Percentiles rank a stretch among this genome's conserved stretches.
Conservation (phyloP, 2,888 invertebrate genomes). For the Mesodorylaimus sp. region DNA sequence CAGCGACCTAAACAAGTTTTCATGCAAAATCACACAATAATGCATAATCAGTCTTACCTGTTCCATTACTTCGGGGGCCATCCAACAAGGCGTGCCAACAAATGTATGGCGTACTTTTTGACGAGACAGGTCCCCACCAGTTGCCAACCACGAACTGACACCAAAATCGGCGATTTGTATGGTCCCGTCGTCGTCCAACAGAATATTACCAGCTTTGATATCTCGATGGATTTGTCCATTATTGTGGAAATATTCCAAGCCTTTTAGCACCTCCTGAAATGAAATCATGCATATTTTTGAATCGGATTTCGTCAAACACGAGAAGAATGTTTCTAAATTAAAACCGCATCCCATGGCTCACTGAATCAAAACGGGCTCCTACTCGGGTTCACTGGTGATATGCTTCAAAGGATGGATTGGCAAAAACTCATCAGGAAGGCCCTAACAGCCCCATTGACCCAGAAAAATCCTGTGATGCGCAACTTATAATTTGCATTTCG, state of each 20-base stretch:
- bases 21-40: conserved; percentile 7
- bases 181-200: conserved; percentile 83
- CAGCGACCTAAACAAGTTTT: conserved; percentile 43
- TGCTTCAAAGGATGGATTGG: no score
- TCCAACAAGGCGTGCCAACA: conserved; percentile 98
- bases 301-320: no score
- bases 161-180: conserved; percentile 98
- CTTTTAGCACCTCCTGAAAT: conserved; percentile 61
- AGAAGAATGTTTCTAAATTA: no score
- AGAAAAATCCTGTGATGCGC: no score
- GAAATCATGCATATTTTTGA: no score
- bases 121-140: conserved; percentile 69
- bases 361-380: no score
- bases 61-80: conserved; percentile 99
- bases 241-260: conserved; percentile 91
- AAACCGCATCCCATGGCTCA: no score
- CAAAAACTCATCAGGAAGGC: no score
- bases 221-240: conserved; percentile 97
- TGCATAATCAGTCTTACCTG: conserved; percentile 43
- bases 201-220: conserved; percentile 91
- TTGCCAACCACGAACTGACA: conserved; percentile 89
- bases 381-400: no score
- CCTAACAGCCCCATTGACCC: no score
- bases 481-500: no score
- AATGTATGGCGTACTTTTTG: conserved; percentile 81